Evolutionary conservation across 2,113 vertebrate species (phyloP), one percentile per base, ranked within the genome.

Genomic region (Limanda limanda): DNA sequence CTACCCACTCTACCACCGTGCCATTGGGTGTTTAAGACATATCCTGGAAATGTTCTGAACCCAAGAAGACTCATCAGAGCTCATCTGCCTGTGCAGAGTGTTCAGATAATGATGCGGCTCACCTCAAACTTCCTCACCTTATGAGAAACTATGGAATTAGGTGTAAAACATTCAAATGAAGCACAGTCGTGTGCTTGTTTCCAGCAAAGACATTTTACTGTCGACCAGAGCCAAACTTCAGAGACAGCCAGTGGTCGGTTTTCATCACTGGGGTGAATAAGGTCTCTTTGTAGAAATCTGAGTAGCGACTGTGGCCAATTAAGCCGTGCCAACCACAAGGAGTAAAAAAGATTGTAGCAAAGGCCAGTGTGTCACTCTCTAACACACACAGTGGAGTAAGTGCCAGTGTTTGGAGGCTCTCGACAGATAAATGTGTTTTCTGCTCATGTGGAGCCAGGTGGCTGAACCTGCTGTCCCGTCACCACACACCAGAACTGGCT

Each of bases 381-480:
- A 47, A 40, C 35, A 42, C 24, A 31, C 59, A 68, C 24, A 72
- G 31, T 57, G 17, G 71, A 54, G 69, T 23, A 35, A 42, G 31
- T 5, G 27, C 69, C 40, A 42, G 40, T 60, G 69, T 58, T 31
- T 31, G 31, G 31, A 7, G 31, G 31, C 6, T 31, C 31, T 31
- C 31, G 7, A 31, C 31, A 31, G 31, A 6, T 31, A 31, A 31
- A 31, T 31, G 31, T 31, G 31, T 31, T 31, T 31, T 65, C 10
- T 79, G 83, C 78, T 74, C 74, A 77, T 65, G 78, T 78, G 75
- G 65, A 83, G 74, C 83, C 86, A 92, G 87, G 86, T 85, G 83
- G 86, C 55, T 15, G 2, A 15, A 57, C 82, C 83, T 86, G 82
- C 84, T 90, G 87, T 86, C 81, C 55, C 25, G 18, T 23, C 58